A percentile compares a stretch with the other conserved stretches of the same genome.
phyloP scores from a whole-genome alignment of 2,113 vertebrate species.

The Castor canadensis region DNA sequence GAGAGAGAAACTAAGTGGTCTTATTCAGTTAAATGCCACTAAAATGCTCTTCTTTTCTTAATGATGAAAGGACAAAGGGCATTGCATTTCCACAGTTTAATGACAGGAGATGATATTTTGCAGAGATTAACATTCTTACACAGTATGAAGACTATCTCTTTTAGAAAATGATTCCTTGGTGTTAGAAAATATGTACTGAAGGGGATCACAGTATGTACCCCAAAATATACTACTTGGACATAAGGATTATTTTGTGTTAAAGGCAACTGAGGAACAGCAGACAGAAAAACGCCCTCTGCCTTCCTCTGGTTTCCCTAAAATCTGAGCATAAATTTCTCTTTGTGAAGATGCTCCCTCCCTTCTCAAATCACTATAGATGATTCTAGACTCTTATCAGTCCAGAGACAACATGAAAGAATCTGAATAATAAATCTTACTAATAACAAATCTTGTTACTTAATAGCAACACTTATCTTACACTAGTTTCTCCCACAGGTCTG shows the following conservation, averaged over 20 bases:
- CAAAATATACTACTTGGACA: not conserved
- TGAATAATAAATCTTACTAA: not conserved
- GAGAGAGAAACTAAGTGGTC: slow-evolving; percentile 36
- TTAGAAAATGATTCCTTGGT: not conserved
- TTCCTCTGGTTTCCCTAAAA: not conserved
- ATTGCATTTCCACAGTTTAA: not conserved
- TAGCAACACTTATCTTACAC: not conserved
- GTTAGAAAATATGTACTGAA: not conserved
- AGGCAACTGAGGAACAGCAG: not conserved
- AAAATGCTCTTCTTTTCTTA: slow-evolving; percentile 15
- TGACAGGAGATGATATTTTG: not conserved
- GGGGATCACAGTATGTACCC: not conserved
- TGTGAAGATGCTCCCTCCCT: not conserved
- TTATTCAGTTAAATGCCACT: not conserved
- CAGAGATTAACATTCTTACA: not conserved
- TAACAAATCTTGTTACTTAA: too few species aligned
- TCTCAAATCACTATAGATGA: too few species aligned
- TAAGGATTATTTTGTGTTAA: slow-evolving; percentile 6
- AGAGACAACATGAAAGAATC: not conserved
- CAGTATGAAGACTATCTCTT: not conserved
- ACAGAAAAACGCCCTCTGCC: not conserved
- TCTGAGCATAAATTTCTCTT: not conserved
- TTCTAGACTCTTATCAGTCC: not conserved
- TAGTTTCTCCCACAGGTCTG: not conserved
- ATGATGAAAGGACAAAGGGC: slow-evolving; percentile 13